Percentiles rank a stretch among this genome's conserved stretches.
Conservation (phyloP, 2,888 invertebrate genomes). For the Blastobasis adustella region DNA sequence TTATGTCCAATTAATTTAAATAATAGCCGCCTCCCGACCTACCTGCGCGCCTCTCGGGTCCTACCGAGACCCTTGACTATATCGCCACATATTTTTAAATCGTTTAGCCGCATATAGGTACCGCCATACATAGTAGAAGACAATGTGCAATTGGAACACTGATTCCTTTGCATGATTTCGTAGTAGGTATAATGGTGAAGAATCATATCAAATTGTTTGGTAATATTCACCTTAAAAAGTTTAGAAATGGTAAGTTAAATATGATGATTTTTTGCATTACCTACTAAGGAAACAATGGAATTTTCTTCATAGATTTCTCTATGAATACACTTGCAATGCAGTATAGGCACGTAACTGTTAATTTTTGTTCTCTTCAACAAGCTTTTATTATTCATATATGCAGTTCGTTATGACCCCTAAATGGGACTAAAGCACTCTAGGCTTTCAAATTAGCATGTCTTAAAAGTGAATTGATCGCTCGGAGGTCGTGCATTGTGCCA, state of each 20-base stretch:
- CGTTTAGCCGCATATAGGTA: neutral
- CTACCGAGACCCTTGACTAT: constrained; percentile 35
- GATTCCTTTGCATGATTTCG: too few species aligned
- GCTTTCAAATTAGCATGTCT: constrained; percentile 65
- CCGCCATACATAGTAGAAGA: too few species aligned
- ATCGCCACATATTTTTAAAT: neutral
- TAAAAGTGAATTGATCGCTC: constrained; percentile 58
- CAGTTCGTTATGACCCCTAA: constrained; percentile 33
- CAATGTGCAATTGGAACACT: too few species aligned
- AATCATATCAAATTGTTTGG: too few species aligned
- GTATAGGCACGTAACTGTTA: too few species aligned
- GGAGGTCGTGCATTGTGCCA: constrained; percentile 62
- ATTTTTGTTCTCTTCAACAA: neutral
- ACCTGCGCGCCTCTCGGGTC: constrained; percentile 33
- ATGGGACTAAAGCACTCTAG: constrained; percentile 47
- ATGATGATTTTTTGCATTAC: too few species aligned
- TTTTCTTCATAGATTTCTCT: too few species aligned
- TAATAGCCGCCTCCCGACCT: constrained; percentile 62
- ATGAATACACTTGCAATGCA: too few species aligned
- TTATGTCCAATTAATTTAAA: constrained; percentile 71
- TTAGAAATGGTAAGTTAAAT: too few species aligned
- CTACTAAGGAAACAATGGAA: too few species aligned
- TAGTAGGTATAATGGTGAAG: too few species aligned
- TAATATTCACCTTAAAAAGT: too few species aligned
- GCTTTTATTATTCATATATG: constrained; percentile 36